A percentile compares a stretch with the other conserved stretches of the same genome.
Conservation (phyloP, 2,113 vertebrate genomes). For the Struthio camelus region DNA sequence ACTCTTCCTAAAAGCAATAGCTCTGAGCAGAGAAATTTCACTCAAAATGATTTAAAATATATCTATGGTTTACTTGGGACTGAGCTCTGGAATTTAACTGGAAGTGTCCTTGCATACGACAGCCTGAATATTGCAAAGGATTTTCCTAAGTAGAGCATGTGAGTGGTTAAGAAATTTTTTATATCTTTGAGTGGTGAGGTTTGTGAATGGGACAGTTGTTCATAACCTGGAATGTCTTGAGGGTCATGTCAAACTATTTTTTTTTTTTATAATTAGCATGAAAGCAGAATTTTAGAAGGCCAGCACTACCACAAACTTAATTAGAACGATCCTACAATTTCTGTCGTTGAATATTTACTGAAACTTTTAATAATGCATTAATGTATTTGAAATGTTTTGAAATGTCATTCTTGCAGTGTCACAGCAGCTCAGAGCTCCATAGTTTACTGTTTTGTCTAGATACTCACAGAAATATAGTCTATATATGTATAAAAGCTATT, state of each 20-base stretch:
- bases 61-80: not conserved
- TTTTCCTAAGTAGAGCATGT: not conserved
- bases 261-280: not conserved
- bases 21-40: not conserved
- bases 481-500: not conserved
- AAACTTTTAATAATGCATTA: not conserved
- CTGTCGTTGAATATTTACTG: not conserved
- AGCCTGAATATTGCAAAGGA: not conserved
- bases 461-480: not conserved
- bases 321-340: not conserved
- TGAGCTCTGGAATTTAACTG: not conserved
- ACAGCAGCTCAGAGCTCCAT: not conserved
- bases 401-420: not conserved
- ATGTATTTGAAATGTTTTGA: not conserved
- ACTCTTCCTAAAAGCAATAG: not conserved
- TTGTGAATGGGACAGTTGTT: not conserved
- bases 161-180: not conserved
- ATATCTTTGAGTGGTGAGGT: not conserved
- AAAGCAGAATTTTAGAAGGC: not conserved
- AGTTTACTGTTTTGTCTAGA: not conserved
- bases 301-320: not conserved
- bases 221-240: not conserved
- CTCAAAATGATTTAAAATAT: not conserved
- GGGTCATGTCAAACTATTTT: not conserved
- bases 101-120: not conserved